These are phyloP conservation scores for Delphinapterus leucas DNA, from an alignment of 2,113 vertebrate genomes.

Conservation along the genomic window DNA sequence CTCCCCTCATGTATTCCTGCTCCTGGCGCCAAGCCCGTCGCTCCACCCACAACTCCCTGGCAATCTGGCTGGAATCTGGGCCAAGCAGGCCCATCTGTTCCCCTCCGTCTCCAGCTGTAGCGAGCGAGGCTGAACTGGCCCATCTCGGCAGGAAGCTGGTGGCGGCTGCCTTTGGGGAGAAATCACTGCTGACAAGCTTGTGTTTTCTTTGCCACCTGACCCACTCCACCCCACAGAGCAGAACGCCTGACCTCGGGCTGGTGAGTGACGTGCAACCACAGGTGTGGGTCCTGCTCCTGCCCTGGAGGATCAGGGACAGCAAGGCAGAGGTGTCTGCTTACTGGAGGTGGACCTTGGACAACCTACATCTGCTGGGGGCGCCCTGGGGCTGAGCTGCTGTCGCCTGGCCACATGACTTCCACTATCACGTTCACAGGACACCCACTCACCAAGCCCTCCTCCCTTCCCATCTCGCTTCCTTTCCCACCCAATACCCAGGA, in stretches of 20 bases:
- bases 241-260: not conserved
- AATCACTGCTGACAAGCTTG: not conserved
- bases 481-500: not conserved
- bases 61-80: conserved; percentile 68
- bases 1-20: conserved; percentile 1
- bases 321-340: not conserved
- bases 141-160: conserved; percentile 37
- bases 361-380: accelerated
- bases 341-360: not conserved
- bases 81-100: conserved; percentile 78
- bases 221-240: not conserved
- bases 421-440: not conserved
- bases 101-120: conserved; percentile 56
- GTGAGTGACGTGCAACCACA: not conserved
- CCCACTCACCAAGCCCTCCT: not conserved
- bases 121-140: not conserved
- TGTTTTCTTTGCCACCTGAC: conserved; percentile 28
- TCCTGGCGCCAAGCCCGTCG: not conserved
- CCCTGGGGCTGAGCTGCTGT: not conserved
- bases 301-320: too few relatives aligned
- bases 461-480: not conserved
- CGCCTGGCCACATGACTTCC: not conserved
- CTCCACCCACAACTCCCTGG: conserved; percentile 57
- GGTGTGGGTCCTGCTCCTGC: not conserved
- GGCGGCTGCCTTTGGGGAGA: conserved; percentile 15